phyloP scores from a whole-genome alignment of 2,113 vertebrate genomes.

The Andinoacara biseriatus region DNA sequence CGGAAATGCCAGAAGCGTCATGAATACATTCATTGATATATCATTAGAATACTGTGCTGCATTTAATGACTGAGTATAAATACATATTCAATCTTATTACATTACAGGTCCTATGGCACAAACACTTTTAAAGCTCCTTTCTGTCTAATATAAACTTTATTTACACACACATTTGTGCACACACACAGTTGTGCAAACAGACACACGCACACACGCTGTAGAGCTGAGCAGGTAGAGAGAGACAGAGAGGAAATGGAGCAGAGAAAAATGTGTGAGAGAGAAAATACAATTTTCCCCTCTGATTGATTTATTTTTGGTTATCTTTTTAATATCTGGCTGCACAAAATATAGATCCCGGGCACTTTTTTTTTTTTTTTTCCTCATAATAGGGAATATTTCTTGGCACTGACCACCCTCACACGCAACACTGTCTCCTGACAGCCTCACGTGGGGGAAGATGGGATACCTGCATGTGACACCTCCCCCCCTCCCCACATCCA shows the following conservation, averaged over 20 bases:
- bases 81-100: slow-evolving; percentile 58
- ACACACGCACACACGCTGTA: slow-evolving; percentile 2
- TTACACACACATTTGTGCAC: slow-evolving; percentile 18
- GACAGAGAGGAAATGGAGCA: slow-evolving; percentile 40
- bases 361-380: background rate
- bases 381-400: slow-evolving; percentile 38
- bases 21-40: slow-evolving; percentile 71
- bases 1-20: slow-evolving; percentile 61
- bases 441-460: slow-evolving; percentile 44
- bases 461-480: slow-evolving; percentile 54
- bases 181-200: slow-evolving; percentile 9
- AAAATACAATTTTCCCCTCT: slow-evolving; percentile 46
- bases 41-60: slow-evolving; percentile 69
- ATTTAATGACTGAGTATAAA: slow-evolving; percentile 66
- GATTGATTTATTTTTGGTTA: slow-evolving; percentile 60
- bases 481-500: background rate
- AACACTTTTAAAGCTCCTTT: slow-evolving; percentile 66
- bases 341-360: slow-evolving; percentile 38
- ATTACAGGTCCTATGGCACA: slow-evolving; percentile 66
- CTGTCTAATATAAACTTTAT: slow-evolving; percentile 51
- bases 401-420: slow-evolving; percentile 10
- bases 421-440: background rate
- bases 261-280: slow-evolving; percentile 16
- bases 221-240: slow-evolving; percentile 46
- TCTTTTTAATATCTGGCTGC: slow-evolving; percentile 67